Percentiles rank a stretch among this genome's conserved stretches.
Conservation (phyloP, 2,113 vertebrate species). For the Sander lucioperca region DNA sequence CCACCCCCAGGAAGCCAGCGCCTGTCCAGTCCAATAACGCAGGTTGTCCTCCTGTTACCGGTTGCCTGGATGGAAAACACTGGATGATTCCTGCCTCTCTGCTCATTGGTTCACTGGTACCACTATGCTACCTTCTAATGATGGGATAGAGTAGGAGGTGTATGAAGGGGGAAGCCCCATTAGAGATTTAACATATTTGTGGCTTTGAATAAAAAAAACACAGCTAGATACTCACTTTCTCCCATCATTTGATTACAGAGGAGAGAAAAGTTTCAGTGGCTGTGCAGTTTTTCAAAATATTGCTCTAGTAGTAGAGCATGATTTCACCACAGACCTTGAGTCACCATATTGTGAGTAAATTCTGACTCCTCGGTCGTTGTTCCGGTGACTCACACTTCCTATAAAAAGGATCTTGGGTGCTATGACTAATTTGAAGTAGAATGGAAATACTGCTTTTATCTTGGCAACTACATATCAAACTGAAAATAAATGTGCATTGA, state of each 20-base stretch:
- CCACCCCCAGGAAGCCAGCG: constrained; percentile 82
- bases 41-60: constrained; percentile 77
- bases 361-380: constrained; percentile 37
- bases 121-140: constrained; percentile 39
- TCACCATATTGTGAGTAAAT: constrained; percentile 27
- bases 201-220: constrained; percentile 43
- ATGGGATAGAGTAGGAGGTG: constrained; percentile 3
- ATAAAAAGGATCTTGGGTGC: constrained; percentile 22
- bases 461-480: constrained; percentile 4
- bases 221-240: constrained; percentile 41
- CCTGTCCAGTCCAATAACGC: constrained; percentile 90
- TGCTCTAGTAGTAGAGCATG: neutral
- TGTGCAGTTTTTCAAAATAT: neutral
- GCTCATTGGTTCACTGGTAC: constrained; percentile 44
- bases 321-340: constrained; percentile 35
- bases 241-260: neutral
- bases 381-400: constrained; percentile 61
- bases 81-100: constrained; percentile 62
- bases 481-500: neutral
- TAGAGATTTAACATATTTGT: constrained; percentile 5
- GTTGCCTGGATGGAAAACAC: constrained; percentile 63
- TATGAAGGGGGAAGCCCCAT: constrained; percentile 30
- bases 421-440: constrained; percentile 50
- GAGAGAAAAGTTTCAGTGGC: constrained; percentile 28
- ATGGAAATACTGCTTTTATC: constrained; percentile 14